Percentiles rank a stretch among this genome's conserved stretches.
These are phyloP conservation scores for Tautogolabrus adspersus DNA, from an alignment of 2,113 vertebrate species.

Conservation along the genomic window DNA sequence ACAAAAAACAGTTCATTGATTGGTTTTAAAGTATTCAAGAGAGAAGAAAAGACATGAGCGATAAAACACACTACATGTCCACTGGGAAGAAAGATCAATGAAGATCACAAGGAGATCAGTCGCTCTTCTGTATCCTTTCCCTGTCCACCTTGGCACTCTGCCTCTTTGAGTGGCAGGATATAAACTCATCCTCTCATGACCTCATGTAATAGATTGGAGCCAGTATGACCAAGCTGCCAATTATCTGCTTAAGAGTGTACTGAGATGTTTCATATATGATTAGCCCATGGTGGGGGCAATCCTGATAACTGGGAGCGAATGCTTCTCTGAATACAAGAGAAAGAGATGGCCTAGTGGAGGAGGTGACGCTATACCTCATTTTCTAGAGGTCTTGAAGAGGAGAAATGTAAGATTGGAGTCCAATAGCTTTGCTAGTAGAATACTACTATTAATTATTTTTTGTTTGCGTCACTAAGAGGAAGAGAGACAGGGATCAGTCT, in stretches of 20 bases:
- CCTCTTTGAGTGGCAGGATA: conserved; percentile 18
- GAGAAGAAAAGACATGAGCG: conserved; percentile 10
- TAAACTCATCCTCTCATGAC: conserved; percentile 24
- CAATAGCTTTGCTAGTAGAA: no score
- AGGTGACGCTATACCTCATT: neutral
- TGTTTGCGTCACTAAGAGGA: no score
- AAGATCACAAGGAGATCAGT: conserved; percentile 23
- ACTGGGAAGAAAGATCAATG: conserved; percentile 30
- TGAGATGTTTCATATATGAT: neutral
- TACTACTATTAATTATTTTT: no score
- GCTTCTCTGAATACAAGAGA: neutral
- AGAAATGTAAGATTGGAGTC: neutral
- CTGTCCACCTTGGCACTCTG: neutral
- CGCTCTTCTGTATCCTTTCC: conserved; percentile 10
- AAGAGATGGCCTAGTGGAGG: neutral
- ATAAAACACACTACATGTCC: neutral
- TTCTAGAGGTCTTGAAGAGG: neutral
- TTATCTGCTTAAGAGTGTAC: conserved; percentile 14
- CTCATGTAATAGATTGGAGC: conserved; percentile 28
- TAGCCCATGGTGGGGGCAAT: conserved; percentile 10
- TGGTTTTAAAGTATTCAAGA: conserved; percentile 4
- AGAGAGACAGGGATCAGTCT: neutral
- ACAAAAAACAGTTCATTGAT: neutral
- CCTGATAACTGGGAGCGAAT: neutral
- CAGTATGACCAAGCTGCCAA: conserved; percentile 4